Conservation (phyloP, 2,797 vertebrate species). For the Mareca strepera region DNA sequence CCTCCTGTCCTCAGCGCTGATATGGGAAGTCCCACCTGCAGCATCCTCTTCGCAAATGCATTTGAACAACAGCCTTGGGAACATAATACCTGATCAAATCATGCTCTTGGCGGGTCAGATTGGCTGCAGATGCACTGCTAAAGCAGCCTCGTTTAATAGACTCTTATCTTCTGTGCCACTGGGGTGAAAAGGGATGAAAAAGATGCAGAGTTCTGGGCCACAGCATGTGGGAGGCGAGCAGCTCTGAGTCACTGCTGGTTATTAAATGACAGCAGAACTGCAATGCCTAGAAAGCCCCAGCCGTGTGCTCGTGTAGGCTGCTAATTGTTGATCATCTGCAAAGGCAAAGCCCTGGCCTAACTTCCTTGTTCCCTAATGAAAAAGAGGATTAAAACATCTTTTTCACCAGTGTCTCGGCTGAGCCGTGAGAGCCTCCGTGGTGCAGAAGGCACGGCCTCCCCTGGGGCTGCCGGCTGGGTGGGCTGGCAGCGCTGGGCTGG, state of each 20-base stretch:
- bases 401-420: background rate
- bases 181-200: background rate
- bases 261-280: constrained; percentile 9
- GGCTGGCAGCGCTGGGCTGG: background rate
- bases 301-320: background rate
- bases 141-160: background rate
- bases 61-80: background rate
- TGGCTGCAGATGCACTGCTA: background rate
- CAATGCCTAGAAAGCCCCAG: constrained; percentile 9
- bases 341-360: background rate
- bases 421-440: fast-evolving
- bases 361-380: background rate
- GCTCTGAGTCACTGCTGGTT: constrained; percentile 28
- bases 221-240: background rate
- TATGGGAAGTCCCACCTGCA: background rate
- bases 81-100: background rate
- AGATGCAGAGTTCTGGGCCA: background rate
- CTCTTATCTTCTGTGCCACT: background rate
- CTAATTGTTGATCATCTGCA: constrained; percentile 19
- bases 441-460: fast-evolving
- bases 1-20: background rate
- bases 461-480: background rate
- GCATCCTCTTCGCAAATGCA: background rate
- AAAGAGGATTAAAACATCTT: background rate
- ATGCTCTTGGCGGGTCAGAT: background rate